Evolutionary conservation across 2,888 invertebrate genomes (phyloP).

Genomic region (Muschampia plurimacula): DNA sequence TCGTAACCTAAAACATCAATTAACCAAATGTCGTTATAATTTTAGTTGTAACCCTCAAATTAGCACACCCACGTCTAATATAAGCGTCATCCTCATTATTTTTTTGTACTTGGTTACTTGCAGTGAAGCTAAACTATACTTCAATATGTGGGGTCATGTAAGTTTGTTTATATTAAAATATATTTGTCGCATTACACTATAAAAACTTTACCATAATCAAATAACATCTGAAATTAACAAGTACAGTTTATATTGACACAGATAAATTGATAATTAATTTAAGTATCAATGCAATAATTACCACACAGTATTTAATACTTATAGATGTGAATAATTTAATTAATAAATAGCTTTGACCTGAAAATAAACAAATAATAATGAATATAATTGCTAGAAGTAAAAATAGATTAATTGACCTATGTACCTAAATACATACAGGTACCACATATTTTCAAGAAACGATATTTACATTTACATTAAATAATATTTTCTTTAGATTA

Average conservation of each 20-base stretch:
- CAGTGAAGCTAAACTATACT: slow-evolving; percentile 7
- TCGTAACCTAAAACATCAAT: slow-evolving; percentile 29
- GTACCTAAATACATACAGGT: background rate
- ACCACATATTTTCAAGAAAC: background rate
- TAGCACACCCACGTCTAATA: slow-evolving; percentile 21
- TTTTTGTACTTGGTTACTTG: slow-evolving; percentile 20
- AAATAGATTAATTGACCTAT: background rate
- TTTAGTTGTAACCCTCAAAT: slow-evolving; percentile 21
- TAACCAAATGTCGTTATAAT: slow-evolving; percentile 34
- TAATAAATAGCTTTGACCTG: background rate
- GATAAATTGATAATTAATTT: background rate
- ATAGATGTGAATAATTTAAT: background rate
- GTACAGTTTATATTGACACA: background rate
- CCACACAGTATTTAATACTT: background rate
- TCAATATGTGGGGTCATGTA: slow-evolving; percentile 31
- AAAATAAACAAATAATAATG: background rate
- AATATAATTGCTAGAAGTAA: background rate
- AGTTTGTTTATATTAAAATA: background rate
- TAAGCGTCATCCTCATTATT: slow-evolving; percentile 28
- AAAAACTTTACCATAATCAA: background rate
- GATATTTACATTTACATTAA: background rate
- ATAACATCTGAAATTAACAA: background rate
- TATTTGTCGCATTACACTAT: background rate
- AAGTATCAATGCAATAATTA: background rate
- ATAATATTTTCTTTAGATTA: too few species aligned